Conservation (phyloP, 2,113 vertebrate genomes). For the Rattus rattus region DNA sequence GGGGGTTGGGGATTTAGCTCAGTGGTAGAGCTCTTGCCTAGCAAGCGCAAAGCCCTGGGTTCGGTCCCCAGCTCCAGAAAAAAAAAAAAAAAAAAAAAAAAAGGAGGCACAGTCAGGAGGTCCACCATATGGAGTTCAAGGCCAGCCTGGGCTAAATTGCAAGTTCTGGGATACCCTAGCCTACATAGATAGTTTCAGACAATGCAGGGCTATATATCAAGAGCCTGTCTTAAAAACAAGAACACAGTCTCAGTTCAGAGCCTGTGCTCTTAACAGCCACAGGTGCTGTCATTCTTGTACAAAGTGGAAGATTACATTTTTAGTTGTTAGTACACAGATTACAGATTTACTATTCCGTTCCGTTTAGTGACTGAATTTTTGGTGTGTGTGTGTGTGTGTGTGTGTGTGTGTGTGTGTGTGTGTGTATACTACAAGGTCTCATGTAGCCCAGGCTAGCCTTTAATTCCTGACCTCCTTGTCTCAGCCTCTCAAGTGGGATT, state of each 20-base stretch:
- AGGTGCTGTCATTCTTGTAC: not conserved
- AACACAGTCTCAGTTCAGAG: slow-evolving; percentile 46
- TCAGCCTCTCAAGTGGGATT: not conserved
- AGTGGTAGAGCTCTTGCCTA: too few relatives aligned
- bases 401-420: not conserved
- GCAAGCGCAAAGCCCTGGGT: too few relatives aligned
- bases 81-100: too few relatives aligned
- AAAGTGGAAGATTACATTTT: slow-evolving; percentile 24
- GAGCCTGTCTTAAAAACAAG: not conserved
- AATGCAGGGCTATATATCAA: not conserved
- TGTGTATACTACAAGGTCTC: not conserved
- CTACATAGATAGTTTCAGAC: not conserved
- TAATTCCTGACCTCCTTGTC: not conserved
- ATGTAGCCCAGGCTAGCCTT: not conserved
- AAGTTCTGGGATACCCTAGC: not conserved
- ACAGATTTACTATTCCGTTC: slow-evolving; percentile 53
- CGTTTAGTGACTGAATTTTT: not conserved
- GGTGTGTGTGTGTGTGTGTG: not conserved
- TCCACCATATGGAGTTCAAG: not conserved
- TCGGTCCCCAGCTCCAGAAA: too few relatives aligned
- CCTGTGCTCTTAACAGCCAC: not conserved
- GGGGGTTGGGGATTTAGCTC: too few relatives aligned
- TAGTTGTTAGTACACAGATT: slow-evolving; percentile 20
- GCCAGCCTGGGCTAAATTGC: not conserved
- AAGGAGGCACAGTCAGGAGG: too few relatives aligned